Base-by-base conservation (phyloP, 2,113 vertebrate species). In the Neolamprologus caudopunctatus region DNA sequence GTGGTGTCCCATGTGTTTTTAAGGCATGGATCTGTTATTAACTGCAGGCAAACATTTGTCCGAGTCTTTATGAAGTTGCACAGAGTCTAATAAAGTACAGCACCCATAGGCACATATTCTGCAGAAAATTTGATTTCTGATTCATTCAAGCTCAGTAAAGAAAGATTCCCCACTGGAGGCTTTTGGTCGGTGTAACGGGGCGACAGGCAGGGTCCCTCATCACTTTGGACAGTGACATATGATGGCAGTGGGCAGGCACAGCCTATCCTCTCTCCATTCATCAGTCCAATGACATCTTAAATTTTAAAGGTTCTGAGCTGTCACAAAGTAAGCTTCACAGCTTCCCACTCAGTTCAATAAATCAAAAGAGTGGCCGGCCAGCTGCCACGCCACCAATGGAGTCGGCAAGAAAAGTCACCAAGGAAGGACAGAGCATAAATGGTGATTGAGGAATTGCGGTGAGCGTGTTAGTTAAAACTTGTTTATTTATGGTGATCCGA, bases 181-280 rank as follows among this genome's bases (percentile, higher is more conserved):
- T 71, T 68, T 33, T 73, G 63, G 45, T 26, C 12, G 40, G 79
- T 78, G 84, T 51, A 81, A 40, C 85, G 3, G 42, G 47, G 53
- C 17, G 13, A 86, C 88, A 28, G 84, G 85, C 92, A 87, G 88
- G 80, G 85, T 87, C 84, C 61, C 94, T 94, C 95, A 96, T 96
- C 93, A 94, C 92, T 93, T 84, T 66, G 87, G 95, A 96, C 95
- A 94, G 93, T 96, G 96, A 97, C 94, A 91, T 95, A 96, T 89
- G 87, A 90, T 51, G 75, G 90, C 88, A 87, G 87, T 68, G 53
- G 87, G 87, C 90, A 87, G 89, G 89, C 89, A 63, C 87, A 94
- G 93, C 81, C 92, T 90, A 91, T 84, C 66, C 90, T 82, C 93
- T 85, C 87, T 84, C 86, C 91, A 95, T 96, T 95, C 93, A 95